Percentiles rank a stretch among this genome's conserved stretches.
Evolutionary conservation across 2,888 invertebrate species (phyloP).

Genomic region (Graphium colonna): DNA sequence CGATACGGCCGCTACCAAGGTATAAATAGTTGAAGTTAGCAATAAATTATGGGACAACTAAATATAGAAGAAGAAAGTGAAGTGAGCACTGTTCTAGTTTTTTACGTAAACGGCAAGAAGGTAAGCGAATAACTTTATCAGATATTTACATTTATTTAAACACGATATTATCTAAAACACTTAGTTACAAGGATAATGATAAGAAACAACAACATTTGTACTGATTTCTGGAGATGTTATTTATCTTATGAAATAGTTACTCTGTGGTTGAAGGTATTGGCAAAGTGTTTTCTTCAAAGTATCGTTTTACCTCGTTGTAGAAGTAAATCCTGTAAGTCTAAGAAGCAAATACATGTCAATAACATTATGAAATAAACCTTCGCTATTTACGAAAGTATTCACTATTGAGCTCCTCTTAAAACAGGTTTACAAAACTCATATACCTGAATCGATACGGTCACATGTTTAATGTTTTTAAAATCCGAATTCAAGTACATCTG

Average conservation of each 20-base stretch:
- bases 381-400: neutral
- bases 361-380: neutral
- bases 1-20: constrained; percentile 9
- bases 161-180: constrained; percentile 9
- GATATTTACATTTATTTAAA: neutral
- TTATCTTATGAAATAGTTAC: neutral
- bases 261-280: neutral
- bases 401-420: neutral
- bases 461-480: neutral
- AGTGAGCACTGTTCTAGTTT: constrained; percentile 55
- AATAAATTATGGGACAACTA: constrained; percentile 49
- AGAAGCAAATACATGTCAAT: neutral
- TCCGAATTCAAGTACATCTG: neutral
- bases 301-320: neutral
- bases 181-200: constrained; percentile 3
- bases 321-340: neutral
- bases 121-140: constrained; percentile 38
- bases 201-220: constrained; percentile 1
- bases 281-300: neutral
- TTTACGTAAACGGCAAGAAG: constrained; percentile 76
- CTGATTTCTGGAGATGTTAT: neutral
- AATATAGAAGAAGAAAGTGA: constrained; percentile 59
- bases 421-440: neutral
- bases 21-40: neutral
- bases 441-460: neutral